Conservation (phyloP, 1,140 invertebrate genomes). For the Aplysia californica region DNA sequence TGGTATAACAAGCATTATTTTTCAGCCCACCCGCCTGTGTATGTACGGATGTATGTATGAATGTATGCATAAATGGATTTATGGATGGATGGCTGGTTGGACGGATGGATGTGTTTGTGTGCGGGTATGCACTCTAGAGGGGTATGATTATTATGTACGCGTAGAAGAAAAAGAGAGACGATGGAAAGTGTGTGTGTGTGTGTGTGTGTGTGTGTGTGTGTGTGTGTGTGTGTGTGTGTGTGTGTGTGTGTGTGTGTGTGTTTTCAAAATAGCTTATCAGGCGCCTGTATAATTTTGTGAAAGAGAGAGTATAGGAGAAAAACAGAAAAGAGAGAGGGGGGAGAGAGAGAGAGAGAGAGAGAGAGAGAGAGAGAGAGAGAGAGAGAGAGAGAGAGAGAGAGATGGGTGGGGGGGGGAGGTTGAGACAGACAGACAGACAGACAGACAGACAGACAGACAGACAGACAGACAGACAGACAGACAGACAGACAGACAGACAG, state of each 20-base stretch:
- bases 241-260: no score
- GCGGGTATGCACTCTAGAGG: neutral
- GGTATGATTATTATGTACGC: neutral
- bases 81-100: no score
- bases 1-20: no score
- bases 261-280: no score
- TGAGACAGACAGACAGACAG: neutral
- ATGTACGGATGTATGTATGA: no score
- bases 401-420: no score
- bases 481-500: no score
- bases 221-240: neutral
- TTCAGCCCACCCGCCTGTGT: no score
- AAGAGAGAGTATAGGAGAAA: neutral
- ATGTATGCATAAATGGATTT: no score
- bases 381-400: neutral
- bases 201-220: neutral
- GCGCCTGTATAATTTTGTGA: no score
- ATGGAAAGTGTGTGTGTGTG: neutral
- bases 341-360: neutral
- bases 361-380: neutral
- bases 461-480: no score
- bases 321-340: neutral
- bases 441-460: neutral
- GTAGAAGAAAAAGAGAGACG: neutral
- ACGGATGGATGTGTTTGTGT: no score